Base-by-base conservation (phyloP, 2,888 invertebrate species). In the Cynaeus angustus region DNA sequence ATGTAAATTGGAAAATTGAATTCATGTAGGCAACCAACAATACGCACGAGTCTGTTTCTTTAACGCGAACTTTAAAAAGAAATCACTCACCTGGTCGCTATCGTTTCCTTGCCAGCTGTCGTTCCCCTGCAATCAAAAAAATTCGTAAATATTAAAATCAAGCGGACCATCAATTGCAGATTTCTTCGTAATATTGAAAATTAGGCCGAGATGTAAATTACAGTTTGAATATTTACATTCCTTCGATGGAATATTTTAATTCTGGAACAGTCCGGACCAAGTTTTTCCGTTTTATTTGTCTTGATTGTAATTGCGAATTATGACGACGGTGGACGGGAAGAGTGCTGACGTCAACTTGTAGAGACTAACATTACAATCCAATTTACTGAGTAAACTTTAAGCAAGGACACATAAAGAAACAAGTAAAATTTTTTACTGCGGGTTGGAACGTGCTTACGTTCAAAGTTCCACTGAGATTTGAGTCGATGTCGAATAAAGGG, bases 21-120 rank as follows among this genome's bases (percentile, higher is more conserved):
- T 26, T 12, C 12, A 41, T 21, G 41, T 43, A 53, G 65, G 33
- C 65, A 65, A 55, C 45, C 65, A 65, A 55, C 45, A 45, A 65
- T 55, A 45, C 65, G 12, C 58, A 6, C 41, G 26, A 56, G n/a
- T n/a, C n/a, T n/a, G n/a, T n/a, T n/a, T n/a, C n/a, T n/a, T n/a
- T n/a, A n/a, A n/a, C n/a, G n/a, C n/a, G n/a, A n/a, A n/a, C n/a
- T n/a, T n/a, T n/a, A 41, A 62, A 64, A 56, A 48, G 43, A 38
- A 48, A 65, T 64, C 26, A 70, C 86, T 86, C 81, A 89, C 89
- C 87, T 88, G 88, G 82, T 89, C 89, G 78, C 86, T 87, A 80
- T 89, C 88, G 78, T 88, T 88, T 71, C 88, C 88, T 80, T 88
- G 88, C 89, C 89, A 89, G 82, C 88, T 89, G 84, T 89, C 89